These are phyloP conservation scores for Anas bernieri DNA, from an alignment of 2,797 vertebrate genomes.

Conservation along the genomic window DNA sequence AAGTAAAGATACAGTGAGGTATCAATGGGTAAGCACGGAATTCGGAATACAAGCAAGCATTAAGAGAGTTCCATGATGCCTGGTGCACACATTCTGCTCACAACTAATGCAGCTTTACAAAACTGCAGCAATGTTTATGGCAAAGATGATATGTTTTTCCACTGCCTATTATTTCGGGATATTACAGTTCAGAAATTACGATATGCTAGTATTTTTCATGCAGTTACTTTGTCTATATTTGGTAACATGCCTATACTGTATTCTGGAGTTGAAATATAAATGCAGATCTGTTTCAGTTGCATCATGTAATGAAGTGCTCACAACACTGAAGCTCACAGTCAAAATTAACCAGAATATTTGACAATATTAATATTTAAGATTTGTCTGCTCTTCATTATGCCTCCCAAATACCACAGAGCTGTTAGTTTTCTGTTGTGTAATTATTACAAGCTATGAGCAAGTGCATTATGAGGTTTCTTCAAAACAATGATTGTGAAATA, in stretches of 20 bases:
- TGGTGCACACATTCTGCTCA: neutral
- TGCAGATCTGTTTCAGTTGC: neutral
- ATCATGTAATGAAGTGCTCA: neutral
- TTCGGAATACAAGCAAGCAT: neutral
- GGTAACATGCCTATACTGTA: neutral
- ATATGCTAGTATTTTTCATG: neutral
- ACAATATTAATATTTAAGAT: slow-evolving; percentile 36
- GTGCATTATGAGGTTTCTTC: slow-evolving; percentile 9
- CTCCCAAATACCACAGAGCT: neutral
- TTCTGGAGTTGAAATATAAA: neutral
- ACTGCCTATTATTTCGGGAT: neutral
- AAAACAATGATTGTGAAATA: neutral
- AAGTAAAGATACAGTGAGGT: neutral
- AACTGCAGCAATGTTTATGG: neutral
- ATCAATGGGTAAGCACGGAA: neutral
- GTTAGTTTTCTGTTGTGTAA: neutral
- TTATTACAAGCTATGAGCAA: neutral
- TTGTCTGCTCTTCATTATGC: slow-evolving; percentile 8
- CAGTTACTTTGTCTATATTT: neutral
- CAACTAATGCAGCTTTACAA: neutral
- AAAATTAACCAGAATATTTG: neutral
- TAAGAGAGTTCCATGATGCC: neutral
- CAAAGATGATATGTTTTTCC: neutral
- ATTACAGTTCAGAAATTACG: neutral
- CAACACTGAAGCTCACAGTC: neutral